Evolutionary conservation across 2,888 invertebrate genomes (phyloP), one percentile per base, ranked within the genome.

Genomic region (Mantis religiosa): DNA sequence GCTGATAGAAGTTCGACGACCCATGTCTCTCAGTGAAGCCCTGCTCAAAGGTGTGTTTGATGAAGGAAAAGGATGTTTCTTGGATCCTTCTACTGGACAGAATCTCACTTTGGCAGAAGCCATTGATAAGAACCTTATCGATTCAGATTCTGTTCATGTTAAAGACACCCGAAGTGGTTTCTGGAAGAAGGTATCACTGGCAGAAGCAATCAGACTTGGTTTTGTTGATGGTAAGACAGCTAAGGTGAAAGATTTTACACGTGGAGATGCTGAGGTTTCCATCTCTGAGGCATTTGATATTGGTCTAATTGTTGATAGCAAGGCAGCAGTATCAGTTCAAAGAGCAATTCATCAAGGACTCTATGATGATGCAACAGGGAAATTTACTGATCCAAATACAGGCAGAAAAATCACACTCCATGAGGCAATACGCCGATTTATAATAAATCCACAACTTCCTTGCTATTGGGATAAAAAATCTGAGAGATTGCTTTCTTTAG

Each of bases 331-430:
- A 30, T 97, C 97, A 25, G 93, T 98, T 71, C 98, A 98, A 92
- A 94, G 97, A 92, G 97, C 97, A 0, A 95, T 98, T 88, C 97
- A 97, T 92, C 97, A 97, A 93, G 98, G 98, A 2, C 93, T 98
- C 0, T 98, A 98, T 92, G 97, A 98, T 91, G 96, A 97, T 89
- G 94, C 94, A 90, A 96, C 96, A 0, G 97, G 98, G 20, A 97
- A 97, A 94, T 95, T 98, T 87, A 95, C 96, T 82, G 98, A 98
- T 93, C 97, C 97, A 0, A 95, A 95, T 89, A 97, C 96, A 4
- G 96, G 96, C 85, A 95, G 96, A 90, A 95, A 96, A 91, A 96
- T 98, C 6, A 97, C 97, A 2, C 93, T 98, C 83, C 97, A 98
- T 91, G 98, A 98, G 93, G 96, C 97, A 3, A 96, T 97, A 92